These are phyloP conservation scores for Callochromis pleurospilus DNA, from an alignment of 2,113 vertebrate genomes.

Conservation along the genomic window DNA sequence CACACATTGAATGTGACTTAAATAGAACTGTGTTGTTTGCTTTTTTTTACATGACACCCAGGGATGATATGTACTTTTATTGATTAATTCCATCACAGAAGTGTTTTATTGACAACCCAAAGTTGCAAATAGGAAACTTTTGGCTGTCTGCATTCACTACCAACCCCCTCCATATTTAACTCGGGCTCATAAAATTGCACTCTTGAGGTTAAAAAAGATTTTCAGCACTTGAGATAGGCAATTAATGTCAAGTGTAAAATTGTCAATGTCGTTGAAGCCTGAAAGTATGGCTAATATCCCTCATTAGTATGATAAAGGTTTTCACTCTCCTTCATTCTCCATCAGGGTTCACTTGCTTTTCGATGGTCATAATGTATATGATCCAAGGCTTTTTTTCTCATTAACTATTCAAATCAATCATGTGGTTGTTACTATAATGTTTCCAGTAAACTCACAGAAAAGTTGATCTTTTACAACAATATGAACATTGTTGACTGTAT, in stretches of 20 bases:
- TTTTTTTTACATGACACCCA: background rate
- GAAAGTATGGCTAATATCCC: conserved; percentile 60
- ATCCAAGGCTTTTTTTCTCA: conserved; percentile 5
- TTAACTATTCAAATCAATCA: conserved; percentile 13
- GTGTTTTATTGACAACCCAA: conserved; percentile 40
- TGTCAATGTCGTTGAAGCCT: conserved; percentile 54
- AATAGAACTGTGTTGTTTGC: background rate
- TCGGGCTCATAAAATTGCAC: conserved; percentile 50
- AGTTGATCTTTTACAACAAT: background rate
- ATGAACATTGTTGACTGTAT: background rate
- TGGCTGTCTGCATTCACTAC: conserved; percentile 51
- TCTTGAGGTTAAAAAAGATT: conserved; percentile 52
- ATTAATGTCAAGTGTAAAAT: conserved; percentile 73
- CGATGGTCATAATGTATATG: conserved; percentile 14
- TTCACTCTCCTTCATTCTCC: conserved; percentile 48
- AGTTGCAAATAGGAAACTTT: conserved; percentile 54
- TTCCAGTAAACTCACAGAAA: background rate
- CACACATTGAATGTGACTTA: background rate
- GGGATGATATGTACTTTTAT: background rate
- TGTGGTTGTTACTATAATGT: background rate
- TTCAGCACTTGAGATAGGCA: conserved; percentile 53
- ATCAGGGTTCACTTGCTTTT: conserved; percentile 43
- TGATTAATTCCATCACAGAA: conserved; percentile 11
- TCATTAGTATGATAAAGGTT: conserved; percentile 66
- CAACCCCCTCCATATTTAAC: conserved; percentile 48